A percentile compares a stretch with the other conserved stretches of the same genome.
These are phyloP conservation scores for Geophilus truncorum DNA, from an alignment of 2,888 invertebrate genomes.

Conservation along the genomic window DNA sequence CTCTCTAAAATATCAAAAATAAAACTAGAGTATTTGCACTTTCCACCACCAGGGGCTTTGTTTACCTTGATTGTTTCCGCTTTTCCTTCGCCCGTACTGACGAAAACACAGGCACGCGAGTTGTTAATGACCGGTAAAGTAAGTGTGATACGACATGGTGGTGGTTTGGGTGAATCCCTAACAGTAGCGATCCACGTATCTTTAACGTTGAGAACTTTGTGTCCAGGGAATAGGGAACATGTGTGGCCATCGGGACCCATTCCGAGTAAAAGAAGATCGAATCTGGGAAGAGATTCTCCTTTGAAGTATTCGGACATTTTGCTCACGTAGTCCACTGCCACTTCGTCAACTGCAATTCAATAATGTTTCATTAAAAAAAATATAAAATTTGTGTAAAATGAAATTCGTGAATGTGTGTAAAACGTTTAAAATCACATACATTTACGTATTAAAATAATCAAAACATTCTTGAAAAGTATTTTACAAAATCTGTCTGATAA, in stretches of 20 bases:
- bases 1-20: constrained; percentile 67
- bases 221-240: constrained; percentile 90
- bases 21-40: no score
- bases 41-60: neutral
- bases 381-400: no score
- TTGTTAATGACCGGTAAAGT: constrained; percentile 86
- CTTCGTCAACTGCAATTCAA: constrained; percentile 60
- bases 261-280: constrained; percentile 86
- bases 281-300: constrained; percentile 59
- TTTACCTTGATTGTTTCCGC: constrained; percentile 79
- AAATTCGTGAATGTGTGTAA: no score
- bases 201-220: constrained; percentile 47
- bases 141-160: constrained; percentile 80
- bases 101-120: constrained; percentile 75
- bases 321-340: constrained; percentile 67
- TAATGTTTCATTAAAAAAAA: neutral
- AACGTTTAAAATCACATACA: no score
- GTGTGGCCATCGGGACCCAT: constrained; percentile 99
- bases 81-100: constrained; percentile 76
- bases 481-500: no score
- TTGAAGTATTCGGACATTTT: constrained; percentile 62
- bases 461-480: no score
- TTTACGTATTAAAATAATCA: no score
- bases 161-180: constrained; percentile 93
- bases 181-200: constrained; percentile 69